Conservation (phyloP, 2,113 vertebrate species). For the Cervus canadensis region DNA sequence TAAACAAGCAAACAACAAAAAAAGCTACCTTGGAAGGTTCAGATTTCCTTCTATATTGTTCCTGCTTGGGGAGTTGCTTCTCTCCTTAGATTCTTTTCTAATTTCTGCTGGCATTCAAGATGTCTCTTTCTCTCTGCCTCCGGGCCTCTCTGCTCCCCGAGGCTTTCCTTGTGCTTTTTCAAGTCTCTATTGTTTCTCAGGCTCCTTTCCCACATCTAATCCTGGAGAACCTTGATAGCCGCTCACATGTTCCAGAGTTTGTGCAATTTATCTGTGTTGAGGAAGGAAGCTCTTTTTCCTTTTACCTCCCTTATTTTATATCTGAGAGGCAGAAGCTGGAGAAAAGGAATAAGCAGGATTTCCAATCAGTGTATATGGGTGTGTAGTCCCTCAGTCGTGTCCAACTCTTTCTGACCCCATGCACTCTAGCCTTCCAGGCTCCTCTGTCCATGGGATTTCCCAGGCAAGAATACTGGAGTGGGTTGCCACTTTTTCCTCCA, state of each 20-base stretch:
- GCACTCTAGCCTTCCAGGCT: background rate
- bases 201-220: background rate
- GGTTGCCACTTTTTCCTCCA: background rate
- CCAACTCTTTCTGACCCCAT: background rate
- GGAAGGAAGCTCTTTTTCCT: background rate
- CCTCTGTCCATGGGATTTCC: background rate
- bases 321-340: background rate
- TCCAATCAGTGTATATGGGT: background rate
- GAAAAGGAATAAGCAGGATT: background rate
- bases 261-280: conserved; percentile 12
- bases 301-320: background rate
- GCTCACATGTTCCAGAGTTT: background rate
- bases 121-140: conserved; percentile 3
- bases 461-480: background rate
- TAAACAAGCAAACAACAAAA: background rate
- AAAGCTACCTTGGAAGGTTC: background rate
- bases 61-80: background rate
- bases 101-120: conserved; percentile 35
- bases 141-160: background rate
- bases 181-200: conserved; percentile 27
- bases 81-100: background rate
- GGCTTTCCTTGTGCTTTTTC: conserved; percentile 27
- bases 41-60: background rate
- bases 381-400: background rate
- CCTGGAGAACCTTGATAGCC: background rate